Percentiles rank a stretch among this genome's conserved stretches.
These are phyloP conservation scores for Chaetorhynchus papuensis DNA, from an alignment of 2,113 vertebrate species.

Conservation along the genomic window DNA sequence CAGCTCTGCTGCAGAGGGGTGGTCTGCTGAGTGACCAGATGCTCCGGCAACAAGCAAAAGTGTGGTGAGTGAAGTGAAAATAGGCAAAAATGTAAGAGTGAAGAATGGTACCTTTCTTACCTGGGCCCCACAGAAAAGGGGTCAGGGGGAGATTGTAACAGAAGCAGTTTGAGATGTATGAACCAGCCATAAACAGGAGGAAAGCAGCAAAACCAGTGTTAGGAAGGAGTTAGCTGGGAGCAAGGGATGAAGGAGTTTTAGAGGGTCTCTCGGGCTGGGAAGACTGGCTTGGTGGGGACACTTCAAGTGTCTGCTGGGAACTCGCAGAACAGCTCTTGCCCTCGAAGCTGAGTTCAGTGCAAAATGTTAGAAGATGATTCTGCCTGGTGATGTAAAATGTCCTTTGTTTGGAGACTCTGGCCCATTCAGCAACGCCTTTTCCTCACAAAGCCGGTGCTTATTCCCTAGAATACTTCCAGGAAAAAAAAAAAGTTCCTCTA, in stretches of 20 bases:
- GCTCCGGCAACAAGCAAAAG: neutral
- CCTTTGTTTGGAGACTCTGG: conserved; percentile 1
- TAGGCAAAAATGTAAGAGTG: neutral
- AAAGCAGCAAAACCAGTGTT: neutral
- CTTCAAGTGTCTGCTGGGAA: neutral
- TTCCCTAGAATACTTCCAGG: conserved; percentile 55
- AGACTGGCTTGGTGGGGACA: neutral
- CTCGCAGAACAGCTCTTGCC: neutral
- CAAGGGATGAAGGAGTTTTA: neutral
- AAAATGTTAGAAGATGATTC: neutral
- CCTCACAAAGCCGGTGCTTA: conserved; percentile 40
- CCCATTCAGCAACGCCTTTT: neutral
- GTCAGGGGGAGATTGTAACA: neutral
- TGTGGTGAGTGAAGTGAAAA: neutral
- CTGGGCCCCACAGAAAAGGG: neutral
- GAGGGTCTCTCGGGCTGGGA: neutral
- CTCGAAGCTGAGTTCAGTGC: neutral
- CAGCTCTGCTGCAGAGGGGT: neutral
- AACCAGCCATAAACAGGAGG: neutral
- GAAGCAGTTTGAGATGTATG: neutral
- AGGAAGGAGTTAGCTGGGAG: neutral
- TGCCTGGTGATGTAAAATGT: conserved; percentile 8
- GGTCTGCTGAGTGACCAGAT: neutral
- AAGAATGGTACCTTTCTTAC: neutral
- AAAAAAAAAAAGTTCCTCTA: neutral